Evolutionary conservation across 2,888 invertebrate species (phyloP), one percentile per base, ranked within the genome.

Genomic region (Ectemnius continuus): DNA sequence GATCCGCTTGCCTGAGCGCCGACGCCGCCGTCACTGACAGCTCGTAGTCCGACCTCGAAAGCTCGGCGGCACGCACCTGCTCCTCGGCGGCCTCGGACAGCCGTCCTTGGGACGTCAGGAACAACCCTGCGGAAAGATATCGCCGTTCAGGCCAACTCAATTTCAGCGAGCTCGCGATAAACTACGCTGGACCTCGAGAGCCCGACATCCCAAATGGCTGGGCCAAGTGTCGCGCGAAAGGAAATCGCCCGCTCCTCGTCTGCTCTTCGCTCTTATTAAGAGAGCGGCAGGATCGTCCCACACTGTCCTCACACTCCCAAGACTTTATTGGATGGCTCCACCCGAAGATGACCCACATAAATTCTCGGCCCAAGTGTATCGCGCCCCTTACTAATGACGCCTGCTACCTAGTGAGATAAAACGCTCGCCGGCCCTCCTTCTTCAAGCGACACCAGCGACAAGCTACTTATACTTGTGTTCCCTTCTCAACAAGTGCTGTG

Each of bases 1-100:
- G 94, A 68, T 95, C 95, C 20, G 96, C 95, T 88, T 97, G 95
- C 62, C 98, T 92, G 82, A 98, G 92, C 0, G 97, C 96, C 36
- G 97, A 96, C 47, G 98, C 98, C 16, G 97, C 97, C 46, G 96
- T 95, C 76, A 97, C 96, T 26, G 96, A 94, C 60, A 97, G 92
- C 76, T 95, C 95, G 90, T 97, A 96, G 89, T 98, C 97, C 47
- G 93, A 92, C 0, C 97, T 95, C 61, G 95, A 93, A 70, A 97
- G 91, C 83, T 95, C 94, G 0, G 97, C 96, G 0, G 97, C 97
- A 70, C 94, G 93, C 65, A 96, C 93, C 86, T 97, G 94, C 87
- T 96, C 95, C 69, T 94, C 94, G 0, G 97, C 96, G 5, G 98
- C 96, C 88, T 98, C 98, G 48, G 94, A 92, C 87, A 95, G 93